Conservation (phyloP, 2,113 vertebrate genomes). For the Baryphthengus martii region DNA sequence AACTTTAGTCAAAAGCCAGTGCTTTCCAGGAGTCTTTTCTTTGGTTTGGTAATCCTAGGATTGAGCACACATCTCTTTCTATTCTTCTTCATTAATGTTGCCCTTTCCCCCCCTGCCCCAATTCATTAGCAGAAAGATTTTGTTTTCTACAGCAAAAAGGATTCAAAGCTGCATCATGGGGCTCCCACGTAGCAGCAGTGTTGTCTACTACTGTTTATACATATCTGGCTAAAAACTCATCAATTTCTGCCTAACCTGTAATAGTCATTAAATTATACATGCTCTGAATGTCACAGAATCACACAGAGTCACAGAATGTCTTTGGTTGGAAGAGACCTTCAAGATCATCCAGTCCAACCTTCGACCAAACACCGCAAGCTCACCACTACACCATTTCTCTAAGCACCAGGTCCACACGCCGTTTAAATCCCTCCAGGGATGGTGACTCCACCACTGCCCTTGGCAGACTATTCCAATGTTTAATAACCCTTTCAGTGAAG, state of each 20-base stretch:
- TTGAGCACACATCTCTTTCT: neutral
- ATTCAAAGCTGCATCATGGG: neutral
- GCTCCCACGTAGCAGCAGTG: rapidly evolving
- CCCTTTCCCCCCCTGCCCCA: rapidly evolving
- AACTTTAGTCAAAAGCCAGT: neutral
- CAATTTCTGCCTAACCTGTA: neutral
- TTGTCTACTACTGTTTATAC: neutral
- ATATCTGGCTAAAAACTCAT: neutral
- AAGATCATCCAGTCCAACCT: too few relatives aligned
- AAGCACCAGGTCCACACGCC: too few relatives aligned
- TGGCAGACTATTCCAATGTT: too few relatives aligned
- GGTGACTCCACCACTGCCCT: too few relatives aligned
- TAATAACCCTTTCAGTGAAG: too few relatives aligned
- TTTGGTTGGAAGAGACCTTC: too few relatives aligned
- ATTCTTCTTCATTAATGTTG: neutral
- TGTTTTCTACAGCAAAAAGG: neutral
- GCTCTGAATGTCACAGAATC: neutral
- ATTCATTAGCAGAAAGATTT: neutral
- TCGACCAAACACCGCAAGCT: too few relatives aligned
- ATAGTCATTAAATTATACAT: neutral
- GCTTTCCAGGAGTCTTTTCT: neutral
- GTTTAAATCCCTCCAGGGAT: too few relatives aligned
- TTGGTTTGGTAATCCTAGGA: neutral
- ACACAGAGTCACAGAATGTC: too few relatives aligned
- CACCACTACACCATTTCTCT: too few relatives aligned